phyloP scores from a whole-genome alignment of 2,113 vertebrate species.

The Lycocorax pyrrhopterus region DNA sequence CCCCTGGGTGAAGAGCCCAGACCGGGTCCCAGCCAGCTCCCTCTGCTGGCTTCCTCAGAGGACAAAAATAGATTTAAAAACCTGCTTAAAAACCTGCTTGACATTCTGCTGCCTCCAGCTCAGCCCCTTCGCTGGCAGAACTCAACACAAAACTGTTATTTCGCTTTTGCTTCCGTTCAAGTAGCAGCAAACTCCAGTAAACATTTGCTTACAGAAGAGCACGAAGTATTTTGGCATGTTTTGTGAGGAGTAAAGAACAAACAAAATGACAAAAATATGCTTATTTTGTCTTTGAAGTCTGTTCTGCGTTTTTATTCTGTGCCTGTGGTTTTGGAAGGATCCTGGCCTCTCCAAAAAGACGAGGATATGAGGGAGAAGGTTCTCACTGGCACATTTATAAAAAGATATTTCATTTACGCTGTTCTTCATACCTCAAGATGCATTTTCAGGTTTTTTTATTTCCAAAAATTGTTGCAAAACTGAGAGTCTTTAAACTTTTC shows the following conservation, averaged over 20 bases:
- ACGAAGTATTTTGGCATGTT: not conserved
- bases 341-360: not conserved
- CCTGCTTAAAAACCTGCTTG: not conserved
- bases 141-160: not conserved
- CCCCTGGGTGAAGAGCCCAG: not conserved
- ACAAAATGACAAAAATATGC: not conserved
- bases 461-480: not conserved
- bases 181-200: not conserved
- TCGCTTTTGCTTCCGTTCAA: not conserved
- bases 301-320: not conserved
- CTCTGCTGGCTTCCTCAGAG: constrained; percentile 11
- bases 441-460: not conserved
- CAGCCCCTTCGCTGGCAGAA: not conserved
- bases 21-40: not conserved
- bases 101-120: not conserved
- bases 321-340: not conserved
- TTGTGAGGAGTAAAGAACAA: not conserved
- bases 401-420: not conserved
- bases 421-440: not conserved
- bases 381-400: not conserved
- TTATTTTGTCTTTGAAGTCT: not conserved
- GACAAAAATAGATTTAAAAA: not conserved
- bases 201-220: not conserved
- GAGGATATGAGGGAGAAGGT: rapidly evolving
- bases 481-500: not conserved